Percentiles rank a stretch among this genome's conserved stretches.
These are phyloP conservation scores for Arrhopalites spinosus DNA, from an alignment of 2,888 invertebrate species.

Conservation along the genomic window DNA sequence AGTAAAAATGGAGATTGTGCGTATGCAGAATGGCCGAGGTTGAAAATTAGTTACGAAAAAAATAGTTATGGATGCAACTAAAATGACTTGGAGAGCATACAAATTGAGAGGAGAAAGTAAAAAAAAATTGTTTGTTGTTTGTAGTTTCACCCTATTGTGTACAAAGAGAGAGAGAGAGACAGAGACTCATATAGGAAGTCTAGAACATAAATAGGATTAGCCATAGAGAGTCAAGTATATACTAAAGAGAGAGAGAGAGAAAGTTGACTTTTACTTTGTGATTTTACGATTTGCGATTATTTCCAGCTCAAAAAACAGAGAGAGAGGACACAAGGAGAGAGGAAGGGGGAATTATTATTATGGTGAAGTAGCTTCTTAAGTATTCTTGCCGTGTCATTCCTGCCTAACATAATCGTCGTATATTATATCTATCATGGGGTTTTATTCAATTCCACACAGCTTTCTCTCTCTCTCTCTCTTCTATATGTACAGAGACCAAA, in stretches of 20 bases:
- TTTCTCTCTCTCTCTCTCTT: too few relatives aligned
- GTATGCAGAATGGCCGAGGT: too few relatives aligned
- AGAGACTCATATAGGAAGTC: background rate
- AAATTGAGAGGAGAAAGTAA: too few relatives aligned
- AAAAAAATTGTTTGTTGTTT: background rate
- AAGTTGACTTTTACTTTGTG: conserved; percentile 33
- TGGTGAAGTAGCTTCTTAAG: conserved; percentile 5
- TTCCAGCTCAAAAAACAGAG: conserved; percentile 29
- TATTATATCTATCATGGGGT: conserved; percentile 3
- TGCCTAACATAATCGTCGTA: conserved; percentile 19
- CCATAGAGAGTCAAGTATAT: background rate
- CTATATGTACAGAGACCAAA: too few relatives aligned
- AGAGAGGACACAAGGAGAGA: background rate
- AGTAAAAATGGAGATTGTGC: too few relatives aligned
- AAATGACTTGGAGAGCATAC: too few relatives aligned
- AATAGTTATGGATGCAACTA: too few relatives aligned
- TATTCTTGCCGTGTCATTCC: conserved; percentile 10
- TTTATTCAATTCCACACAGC: conserved; percentile 1
- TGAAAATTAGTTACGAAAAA: too few relatives aligned
- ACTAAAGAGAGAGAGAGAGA: conserved; percentile 1
- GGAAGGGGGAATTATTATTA: conserved; percentile 18
- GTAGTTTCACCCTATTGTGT: too few relatives aligned
- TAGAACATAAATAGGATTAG: conserved; percentile 3
- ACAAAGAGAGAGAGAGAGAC: background rate
- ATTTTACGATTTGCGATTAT: conserved; percentile 39